Base-by-base conservation (phyloP, 2,888 invertebrate species). In the Latheticus oryzae region DNA sequence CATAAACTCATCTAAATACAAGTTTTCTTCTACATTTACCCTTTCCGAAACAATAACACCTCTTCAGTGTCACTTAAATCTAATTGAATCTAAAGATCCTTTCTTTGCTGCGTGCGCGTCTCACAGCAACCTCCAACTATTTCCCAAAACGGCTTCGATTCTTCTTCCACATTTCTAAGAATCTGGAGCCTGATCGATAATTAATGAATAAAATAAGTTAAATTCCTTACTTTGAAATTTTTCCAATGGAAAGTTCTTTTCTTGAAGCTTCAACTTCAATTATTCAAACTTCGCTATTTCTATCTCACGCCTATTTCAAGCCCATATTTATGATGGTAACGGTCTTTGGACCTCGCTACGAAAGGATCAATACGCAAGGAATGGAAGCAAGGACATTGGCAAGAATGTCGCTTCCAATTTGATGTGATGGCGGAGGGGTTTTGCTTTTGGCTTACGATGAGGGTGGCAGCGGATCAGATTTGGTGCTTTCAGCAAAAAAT, bases 91-190 rank as follows among this genome's bases (percentile, higher is more conserved):
- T n/a, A n/a, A n/a, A n/a, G n/a, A n/a, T n/a, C n/a, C n/a, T n/a
- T n/a, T n/a, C n/a, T n/a, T n/a, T n/a, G 24, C 23, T 40, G 40
- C 40, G 40, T 40, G 40, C 40, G 40, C 37, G 11, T 38, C 21
- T 8, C 15, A 15, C 33, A 33, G 33, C 13, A 13, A 33, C 12
- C 11, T 16, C 21, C 37, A 38, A 38, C 8, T 21, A 21, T 38
- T 38, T 38, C 11, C 37, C 12, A 9, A 23, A 23, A 35, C 8
- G 9, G 37, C 5, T 17, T 38, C 21, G 21, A 19, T 23, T 7
- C 21, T 21, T n/a, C 19, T 4, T 19, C 21, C 23, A 19, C 11
- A 26, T 42, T 42, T 26, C 26, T 13, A 8, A 26, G 28, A 42
- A 42, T 26, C 42, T 15, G 12, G 42, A 42, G 42, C 26, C 15